phyloP scores from a whole-genome alignment of 1,140 invertebrate genomes.

The Galendromus occidentalis region DNA sequence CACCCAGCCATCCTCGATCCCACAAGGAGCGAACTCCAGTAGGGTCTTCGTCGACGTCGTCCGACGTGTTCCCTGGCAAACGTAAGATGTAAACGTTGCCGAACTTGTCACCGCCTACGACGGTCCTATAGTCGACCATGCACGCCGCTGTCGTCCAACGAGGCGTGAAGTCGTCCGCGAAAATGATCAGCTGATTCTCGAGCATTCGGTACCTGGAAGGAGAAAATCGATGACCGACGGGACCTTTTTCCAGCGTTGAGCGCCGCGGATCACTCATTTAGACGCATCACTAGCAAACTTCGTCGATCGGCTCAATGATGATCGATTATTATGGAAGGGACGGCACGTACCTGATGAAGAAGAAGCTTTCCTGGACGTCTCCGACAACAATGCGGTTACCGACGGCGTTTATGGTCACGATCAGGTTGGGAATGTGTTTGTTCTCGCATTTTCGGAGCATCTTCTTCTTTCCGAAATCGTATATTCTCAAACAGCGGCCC shows the following conservation, averaged over 20 bases:
- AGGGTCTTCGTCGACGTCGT: slow-evolving; percentile 97
- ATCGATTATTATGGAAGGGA: no score
- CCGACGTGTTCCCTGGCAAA: slow-evolving; percentile 66
- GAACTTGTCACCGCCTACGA: slow-evolving; percentile 92
- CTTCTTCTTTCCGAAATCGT: slow-evolving; percentile 94
- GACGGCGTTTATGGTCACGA: slow-evolving; percentile 76
- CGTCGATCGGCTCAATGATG: no score
- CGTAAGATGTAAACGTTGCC: slow-evolving; percentile 86
- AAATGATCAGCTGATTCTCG: slow-evolving; percentile 94
- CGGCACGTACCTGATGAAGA: slow-evolving; percentile 45
- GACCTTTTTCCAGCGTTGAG: no score
- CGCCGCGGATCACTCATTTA: no score
- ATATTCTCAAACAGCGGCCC: slow-evolving; percentile 71
- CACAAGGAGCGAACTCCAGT: slow-evolving; percentile 94
- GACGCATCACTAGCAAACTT: no score
- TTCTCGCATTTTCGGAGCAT: slow-evolving; percentile 94
- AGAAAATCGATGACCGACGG: no score
- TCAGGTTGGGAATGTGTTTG: slow-evolving; percentile 85
- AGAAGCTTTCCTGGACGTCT: slow-evolving; percentile 92
- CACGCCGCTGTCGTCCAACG: slow-evolving; percentile 80
- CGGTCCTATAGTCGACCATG: slow-evolving; percentile 89
- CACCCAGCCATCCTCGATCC: slow-evolving; percentile 88
- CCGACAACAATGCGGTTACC: slow-evolving; percentile 82
- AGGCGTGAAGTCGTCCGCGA: slow-evolving; percentile 92
- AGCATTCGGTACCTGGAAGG: slow-evolving; percentile 55